A percentile compares a stretch with the other conserved stretches of the same genome.
Evolutionary conservation across 2,888 invertebrate species (phyloP).

Genomic region (Eupithecia subumbrata): DNA sequence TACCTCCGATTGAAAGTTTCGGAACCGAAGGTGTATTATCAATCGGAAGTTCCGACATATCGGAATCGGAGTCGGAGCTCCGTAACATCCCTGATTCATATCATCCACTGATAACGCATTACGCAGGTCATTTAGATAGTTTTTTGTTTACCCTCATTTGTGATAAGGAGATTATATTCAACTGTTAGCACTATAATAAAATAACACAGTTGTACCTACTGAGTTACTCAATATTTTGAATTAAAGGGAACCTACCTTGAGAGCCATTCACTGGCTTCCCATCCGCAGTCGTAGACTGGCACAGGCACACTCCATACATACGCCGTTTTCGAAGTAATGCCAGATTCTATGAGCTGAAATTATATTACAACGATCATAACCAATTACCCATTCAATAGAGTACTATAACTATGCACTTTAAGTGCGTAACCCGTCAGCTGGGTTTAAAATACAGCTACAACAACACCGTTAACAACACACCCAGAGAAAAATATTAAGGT

Average conservation of each 20-base stretch:
- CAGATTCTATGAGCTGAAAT: conserved; percentile 58
- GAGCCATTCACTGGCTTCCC: conserved; percentile 89
- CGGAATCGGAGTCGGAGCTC: no score
- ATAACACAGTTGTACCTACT: neutral
- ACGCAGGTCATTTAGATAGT: conserved; percentile 32
- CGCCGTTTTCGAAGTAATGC: conserved; percentile 63
- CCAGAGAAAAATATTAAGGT: no score
- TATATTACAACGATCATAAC: neutral
- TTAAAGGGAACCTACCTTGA: conserved; percentile 65
- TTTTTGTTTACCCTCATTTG: conserved; percentile 25
- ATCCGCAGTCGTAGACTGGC: conserved; percentile 89
- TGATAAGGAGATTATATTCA: conserved; percentile 3
- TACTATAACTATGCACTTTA: no score
- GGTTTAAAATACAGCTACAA: no score
- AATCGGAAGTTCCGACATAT: no score
- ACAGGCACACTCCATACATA: conserved; percentile 84
- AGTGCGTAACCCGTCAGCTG: no score
- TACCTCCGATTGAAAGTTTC: no score
- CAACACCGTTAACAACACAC: no score
- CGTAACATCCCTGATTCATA: no score
- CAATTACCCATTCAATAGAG: no score
- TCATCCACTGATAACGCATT: conserved; percentile 28
- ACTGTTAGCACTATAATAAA: neutral
- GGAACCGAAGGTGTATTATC: no score
- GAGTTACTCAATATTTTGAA: neutral